phyloP scores from a whole-genome alignment of 2,113 vertebrate species.

The Syngnathoides biaculeatus region DNA sequence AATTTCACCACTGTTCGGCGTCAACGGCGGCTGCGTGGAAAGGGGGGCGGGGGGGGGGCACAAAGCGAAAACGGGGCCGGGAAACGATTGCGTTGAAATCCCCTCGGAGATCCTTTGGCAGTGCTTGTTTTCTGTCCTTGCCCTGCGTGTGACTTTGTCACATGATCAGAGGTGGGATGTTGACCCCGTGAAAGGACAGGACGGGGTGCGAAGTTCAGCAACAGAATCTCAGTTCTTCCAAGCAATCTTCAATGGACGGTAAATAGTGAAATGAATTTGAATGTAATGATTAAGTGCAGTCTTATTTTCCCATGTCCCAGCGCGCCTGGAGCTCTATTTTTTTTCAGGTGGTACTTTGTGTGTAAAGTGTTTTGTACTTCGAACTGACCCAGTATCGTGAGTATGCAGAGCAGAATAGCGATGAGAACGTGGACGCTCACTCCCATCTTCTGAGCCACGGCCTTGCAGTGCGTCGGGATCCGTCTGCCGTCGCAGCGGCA shows the following conservation, averaged over 20 bases:
- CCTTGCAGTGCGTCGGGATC: slow-evolving; percentile 74
- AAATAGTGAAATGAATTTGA: no score
- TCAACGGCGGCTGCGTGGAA: not conserved
- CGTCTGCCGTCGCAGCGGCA: slow-evolving; percentile 81
- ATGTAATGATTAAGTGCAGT: no score
- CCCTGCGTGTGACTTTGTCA: not conserved
- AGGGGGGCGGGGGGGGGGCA: not conserved
- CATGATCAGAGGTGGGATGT: not conserved
- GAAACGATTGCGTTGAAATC: no score
- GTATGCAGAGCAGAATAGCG: slow-evolving; percentile 82
- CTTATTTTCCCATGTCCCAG: no score
- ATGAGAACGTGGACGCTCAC: slow-evolving; percentile 84
- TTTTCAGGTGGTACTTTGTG: not conserved
- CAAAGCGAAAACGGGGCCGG: no score
- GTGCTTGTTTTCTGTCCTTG: not conserved
- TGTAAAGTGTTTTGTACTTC: no score
- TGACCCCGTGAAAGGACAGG: not conserved
- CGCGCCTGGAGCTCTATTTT: no score
- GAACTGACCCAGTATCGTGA: slow-evolving; percentile 84
- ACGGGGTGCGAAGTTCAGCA: no score
- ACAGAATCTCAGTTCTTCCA: no score
- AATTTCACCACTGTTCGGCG: not conserved
- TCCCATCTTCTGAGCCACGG: slow-evolving; percentile 56
- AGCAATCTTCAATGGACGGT: no score
- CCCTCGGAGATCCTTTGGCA: not conserved